A percentile compares a stretch with the other conserved stretches of the same genome.
Conservation (phyloP, 2,888 invertebrate species). For the Rhorus exstirpatorius region DNA sequence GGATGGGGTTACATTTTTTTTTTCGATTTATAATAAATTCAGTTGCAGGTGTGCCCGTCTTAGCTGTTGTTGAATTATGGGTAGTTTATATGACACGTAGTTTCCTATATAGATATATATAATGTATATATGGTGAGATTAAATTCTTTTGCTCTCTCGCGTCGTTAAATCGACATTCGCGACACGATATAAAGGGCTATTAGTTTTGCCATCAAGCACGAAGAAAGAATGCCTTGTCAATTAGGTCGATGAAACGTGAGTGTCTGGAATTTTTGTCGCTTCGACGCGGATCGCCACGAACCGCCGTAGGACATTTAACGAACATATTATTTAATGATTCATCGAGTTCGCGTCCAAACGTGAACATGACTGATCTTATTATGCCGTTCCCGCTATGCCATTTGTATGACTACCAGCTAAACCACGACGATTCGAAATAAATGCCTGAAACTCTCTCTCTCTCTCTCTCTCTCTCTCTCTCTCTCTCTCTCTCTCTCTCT, state of each 20-base stretch:
- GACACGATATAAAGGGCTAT: constrained; percentile 69
- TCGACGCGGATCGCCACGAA: constrained; percentile 46
- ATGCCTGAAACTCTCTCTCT: constrained; percentile 16
- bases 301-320: constrained; percentile 29
- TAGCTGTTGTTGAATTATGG: not conserved
- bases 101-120: constrained; percentile 13
- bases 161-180: constrained; percentile 68
- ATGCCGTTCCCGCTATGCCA: constrained; percentile 27
- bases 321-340: constrained; percentile 64
- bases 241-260: constrained; percentile 66
- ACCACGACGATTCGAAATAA: constrained; percentile 43
- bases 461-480: constrained; percentile 4
- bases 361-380: constrained; percentile 61
- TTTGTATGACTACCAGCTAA: constrained; percentile 5
- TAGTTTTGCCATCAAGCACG: constrained; percentile 66
- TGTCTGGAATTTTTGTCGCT: constrained; percentile 69
- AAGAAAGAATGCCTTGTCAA: constrained; percentile 70
- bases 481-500: not conserved
- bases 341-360: constrained; percentile 38
- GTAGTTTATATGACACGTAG: constrained; percentile 12
- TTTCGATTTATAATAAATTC: constrained; percentile 5
- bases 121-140: constrained; percentile 2
- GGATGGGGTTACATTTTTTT: constrained; percentile 3
- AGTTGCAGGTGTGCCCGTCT: constrained; percentile 17
- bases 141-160: constrained; percentile 49